Conservation (phyloP, 2,797 vertebrate species). For the Lacerta bilineata region DNA sequence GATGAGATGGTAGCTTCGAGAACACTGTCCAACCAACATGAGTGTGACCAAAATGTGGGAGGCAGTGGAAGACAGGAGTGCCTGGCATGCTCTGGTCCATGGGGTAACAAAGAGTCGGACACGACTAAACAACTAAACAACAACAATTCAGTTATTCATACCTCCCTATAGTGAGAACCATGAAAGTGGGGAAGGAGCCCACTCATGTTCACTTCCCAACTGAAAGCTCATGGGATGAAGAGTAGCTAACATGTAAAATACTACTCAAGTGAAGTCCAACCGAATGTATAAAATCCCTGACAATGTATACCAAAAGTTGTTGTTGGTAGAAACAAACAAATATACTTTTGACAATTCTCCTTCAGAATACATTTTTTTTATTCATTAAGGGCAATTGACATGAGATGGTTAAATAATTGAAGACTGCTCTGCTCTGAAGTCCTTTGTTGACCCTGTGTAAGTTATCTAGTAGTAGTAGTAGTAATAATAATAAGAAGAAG, state of each 20-base stretch:
- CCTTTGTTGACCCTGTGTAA: background rate
- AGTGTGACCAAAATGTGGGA: too few species aligned
- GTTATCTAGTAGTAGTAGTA: background rate
- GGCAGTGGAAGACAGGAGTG: too few species aligned
- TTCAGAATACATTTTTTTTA: background rate
- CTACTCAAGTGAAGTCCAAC: background rate
- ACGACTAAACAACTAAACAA: too few species aligned
- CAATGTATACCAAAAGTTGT: background rate
- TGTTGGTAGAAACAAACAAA: background rate
- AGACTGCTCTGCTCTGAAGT: background rate
- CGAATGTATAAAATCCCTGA: background rate
- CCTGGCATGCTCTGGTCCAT: too few species aligned
- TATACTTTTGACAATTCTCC: background rate
- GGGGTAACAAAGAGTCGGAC: too few species aligned
- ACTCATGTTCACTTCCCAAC: background rate
- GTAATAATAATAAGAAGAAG: too few species aligned
- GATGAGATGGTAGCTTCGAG: too few species aligned
- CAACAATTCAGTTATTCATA: background rate
- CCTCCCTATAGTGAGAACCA: background rate
- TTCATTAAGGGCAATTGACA: background rate
- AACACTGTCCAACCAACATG: too few species aligned
- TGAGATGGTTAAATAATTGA: background rate
- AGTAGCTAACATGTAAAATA: background rate
- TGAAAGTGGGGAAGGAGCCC: background rate
- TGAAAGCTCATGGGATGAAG: background rate